Percentiles rank a stretch among this genome's conserved stretches.
These are phyloP conservation scores for Recurvirostra avosetta DNA, from an alignment of 2,113 vertebrate genomes.

Conservation along the genomic window DNA sequence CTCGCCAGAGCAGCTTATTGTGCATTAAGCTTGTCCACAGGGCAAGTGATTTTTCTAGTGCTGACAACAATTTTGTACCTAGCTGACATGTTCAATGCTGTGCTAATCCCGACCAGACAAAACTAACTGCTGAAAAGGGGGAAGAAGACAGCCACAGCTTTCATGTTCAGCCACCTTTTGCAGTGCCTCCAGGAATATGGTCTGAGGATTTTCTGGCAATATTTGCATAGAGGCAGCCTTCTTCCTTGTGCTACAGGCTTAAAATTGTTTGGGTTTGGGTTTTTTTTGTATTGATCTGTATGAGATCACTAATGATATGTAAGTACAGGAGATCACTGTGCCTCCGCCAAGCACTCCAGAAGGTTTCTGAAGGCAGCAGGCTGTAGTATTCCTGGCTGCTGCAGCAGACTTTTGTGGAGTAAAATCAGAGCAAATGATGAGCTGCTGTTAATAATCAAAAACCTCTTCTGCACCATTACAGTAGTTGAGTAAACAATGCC, in stretches of 20 bases:
- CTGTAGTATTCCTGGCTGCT: neutral
- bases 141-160: neutral
- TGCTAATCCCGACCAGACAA: neutral
- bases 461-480: neutral
- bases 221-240: neutral
- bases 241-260: neutral
- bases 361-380: neutral
- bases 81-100: neutral
- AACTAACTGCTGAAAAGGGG: neutral
- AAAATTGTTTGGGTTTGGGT: neutral
- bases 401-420: neutral
- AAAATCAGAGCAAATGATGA: neutral
- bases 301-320: neutral
- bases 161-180: neutral
- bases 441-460: neutral
- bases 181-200: neutral
- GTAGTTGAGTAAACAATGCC: neutral
- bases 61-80: neutral
- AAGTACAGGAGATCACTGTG: neutral
- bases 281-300: neutral
- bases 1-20: neutral
- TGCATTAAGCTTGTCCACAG: neutral
- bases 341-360: neutral
- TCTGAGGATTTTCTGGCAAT: neutral
- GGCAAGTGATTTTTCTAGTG: conserved; percentile 7